phyloP scores from a whole-genome alignment of 2,888 invertebrate genomes.

The Psylliodes chrysocephalus region DNA sequence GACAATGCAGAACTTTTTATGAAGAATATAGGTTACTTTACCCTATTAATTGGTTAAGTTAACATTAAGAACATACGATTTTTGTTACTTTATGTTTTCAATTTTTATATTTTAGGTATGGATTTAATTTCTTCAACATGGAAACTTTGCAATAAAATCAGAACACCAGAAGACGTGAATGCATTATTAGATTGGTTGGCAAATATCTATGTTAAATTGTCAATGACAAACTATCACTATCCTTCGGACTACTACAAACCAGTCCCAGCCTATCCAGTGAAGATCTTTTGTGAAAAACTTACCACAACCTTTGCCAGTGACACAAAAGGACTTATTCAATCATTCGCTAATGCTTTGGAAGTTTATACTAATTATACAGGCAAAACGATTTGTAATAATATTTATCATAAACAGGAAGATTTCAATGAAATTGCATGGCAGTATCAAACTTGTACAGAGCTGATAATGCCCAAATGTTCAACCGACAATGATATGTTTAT shows the following conservation, averaged over 20 bases:
- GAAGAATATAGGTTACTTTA: too few relatives aligned
- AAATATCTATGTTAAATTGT: slow-evolving; percentile 81
- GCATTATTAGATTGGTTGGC: slow-evolving; percentile 76
- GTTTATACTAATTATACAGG: slow-evolving; percentile 88
- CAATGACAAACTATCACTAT: slow-evolving; percentile 97
- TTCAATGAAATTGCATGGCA: slow-evolving; percentile 80
- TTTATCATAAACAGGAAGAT: slow-evolving; percentile 68
- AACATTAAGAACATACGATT: too few relatives aligned
- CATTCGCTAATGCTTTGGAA: slow-evolving; percentile 75
- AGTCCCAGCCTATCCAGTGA: slow-evolving; percentile 87
- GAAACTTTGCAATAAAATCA: slow-evolving; percentile 79
- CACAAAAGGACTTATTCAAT: slow-evolving; percentile 66
- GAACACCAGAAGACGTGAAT: slow-evolving; percentile 68
- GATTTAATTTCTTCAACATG: slow-evolving; percentile 77
- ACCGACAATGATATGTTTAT: slow-evolving; percentile 94
- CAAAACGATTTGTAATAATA: slow-evolving; percentile 75
- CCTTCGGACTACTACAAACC: slow-evolving; percentile 82
- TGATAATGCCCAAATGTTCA: too few relatives aligned
- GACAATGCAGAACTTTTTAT: too few relatives aligned
- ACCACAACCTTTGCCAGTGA: slow-evolving; percentile 55
- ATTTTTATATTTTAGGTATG: slow-evolving; percentile 60
- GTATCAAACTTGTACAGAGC: too few relatives aligned
- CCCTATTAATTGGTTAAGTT: too few relatives aligned
- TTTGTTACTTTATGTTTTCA: too few relatives aligned
- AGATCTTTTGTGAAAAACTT: slow-evolving; percentile 61